Base-by-base conservation (phyloP, 2,113 vertebrate species). In the Neopipo cinnamomea region DNA sequence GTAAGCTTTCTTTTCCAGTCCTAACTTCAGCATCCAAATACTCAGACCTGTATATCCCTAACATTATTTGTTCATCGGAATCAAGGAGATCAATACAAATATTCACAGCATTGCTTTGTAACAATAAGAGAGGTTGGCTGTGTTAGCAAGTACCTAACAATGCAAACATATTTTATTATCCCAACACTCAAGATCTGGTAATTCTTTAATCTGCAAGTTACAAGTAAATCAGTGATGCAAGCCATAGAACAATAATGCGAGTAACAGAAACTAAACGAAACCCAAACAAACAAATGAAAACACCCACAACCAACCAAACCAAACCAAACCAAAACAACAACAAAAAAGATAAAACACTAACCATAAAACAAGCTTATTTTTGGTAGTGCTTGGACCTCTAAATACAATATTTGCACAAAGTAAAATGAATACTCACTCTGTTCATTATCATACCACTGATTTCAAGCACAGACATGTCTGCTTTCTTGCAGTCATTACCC, bases 381-480 rank as follows among this genome's bases (percentile, higher is more conserved):
- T 53, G 25, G 11, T 47, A 92, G 56, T 39, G 13, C 8, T 93
- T n/a, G 65, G 12, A 91, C 19, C 55, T 12, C 33, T 87, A 84
- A 70, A 75, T 39, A 75, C 1, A 85, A 0, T 49, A 66, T 47
- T 53, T 68, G 14, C 30, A 75, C 59, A 35, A 61, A 78, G 20
- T 35, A 52, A 91, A 66, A 56, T 37, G 44, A 92, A 92, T 97
- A 96, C 98, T 99, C 87, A 99, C 99, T 96, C 98, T 98, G 97
- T 99, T 99, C 99, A 99, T 99, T 81, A 99, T 99, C 99, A 99
- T 99, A 41, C 99, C 99, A 70, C 99, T 99, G 98, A 99, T 99
- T 97, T 99, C 99, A 97, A 99, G 99, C 12, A 99, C 99, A 53
- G 99, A 99, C 99, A 99, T 99, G 97, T 99, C 99, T 5, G 99